A percentile compares a stretch with the other conserved stretches of the same genome.
phyloP scores from a whole-genome alignment of 1,140 invertebrate species.

The Homarus americanus region DNA sequence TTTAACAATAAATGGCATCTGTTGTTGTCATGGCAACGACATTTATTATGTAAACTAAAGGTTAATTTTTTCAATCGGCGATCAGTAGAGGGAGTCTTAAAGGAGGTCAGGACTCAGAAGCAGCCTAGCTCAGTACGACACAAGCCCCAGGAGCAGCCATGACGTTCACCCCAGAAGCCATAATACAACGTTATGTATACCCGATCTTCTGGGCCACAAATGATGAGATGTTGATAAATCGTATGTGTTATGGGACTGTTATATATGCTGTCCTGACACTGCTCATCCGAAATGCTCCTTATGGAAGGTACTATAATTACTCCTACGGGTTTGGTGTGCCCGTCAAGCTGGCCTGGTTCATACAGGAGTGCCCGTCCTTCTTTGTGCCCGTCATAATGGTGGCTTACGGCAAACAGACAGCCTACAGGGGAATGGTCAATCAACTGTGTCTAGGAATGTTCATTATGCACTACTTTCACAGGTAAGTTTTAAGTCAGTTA shows the following conservation, averaged over 20 bases:
- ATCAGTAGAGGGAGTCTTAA: too few relatives aligned
- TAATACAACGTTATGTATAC: conserved; percentile 37
- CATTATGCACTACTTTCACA: conserved; percentile 64
- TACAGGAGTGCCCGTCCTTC: conserved; percentile 49
- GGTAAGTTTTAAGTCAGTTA: not conserved
- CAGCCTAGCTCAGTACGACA: too few relatives aligned
- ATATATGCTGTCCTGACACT: conserved; percentile 34
- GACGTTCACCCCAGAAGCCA: conserved; percentile 25
- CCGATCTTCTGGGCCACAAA: conserved; percentile 37
- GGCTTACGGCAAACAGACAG: conserved; percentile 16
- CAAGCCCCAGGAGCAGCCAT: not conserved
- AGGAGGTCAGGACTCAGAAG: too few relatives aligned
- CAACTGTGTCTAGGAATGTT: conserved; percentile 60
- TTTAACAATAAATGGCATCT: too few relatives aligned
- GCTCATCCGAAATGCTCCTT: not conserved
- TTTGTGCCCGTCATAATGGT: conserved; percentile 26
- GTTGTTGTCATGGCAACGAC: too few relatives aligned
- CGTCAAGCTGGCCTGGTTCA: conserved; percentile 27
- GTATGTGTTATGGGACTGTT: conserved; percentile 22
- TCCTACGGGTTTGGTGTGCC: conserved; percentile 35
- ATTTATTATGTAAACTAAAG: too few relatives aligned
- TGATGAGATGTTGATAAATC: conserved; percentile 11
- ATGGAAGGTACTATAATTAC: conserved; percentile 14
- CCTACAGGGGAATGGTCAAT: conserved; percentile 37
- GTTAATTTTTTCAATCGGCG: too few relatives aligned